These are phyloP conservation scores for Tipula confusa DNA, from an alignment of 2,888 invertebrate species.

Conservation along the genomic window DNA sequence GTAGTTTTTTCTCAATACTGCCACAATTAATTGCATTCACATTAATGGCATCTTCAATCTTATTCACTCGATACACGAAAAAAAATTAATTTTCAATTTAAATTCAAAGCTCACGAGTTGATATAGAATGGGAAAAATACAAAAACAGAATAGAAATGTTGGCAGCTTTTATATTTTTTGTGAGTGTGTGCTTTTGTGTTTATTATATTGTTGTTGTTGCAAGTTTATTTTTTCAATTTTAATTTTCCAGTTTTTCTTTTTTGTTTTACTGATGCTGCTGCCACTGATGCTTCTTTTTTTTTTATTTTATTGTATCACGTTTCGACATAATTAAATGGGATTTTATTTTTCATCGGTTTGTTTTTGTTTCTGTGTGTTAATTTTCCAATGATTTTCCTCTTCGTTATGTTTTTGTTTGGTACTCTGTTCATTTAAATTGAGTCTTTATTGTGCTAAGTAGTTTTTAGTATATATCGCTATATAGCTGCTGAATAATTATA, in stretches of 20 bases:
- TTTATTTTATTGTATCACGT: conserved; percentile 15
- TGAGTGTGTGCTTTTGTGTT: neutral
- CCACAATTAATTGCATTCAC: no score
- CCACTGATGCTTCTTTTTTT: no score
- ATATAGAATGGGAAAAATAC: neutral
- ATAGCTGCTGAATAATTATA: neutral
- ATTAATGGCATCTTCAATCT: no score
- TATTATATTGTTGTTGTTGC: neutral
- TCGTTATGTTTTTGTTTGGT: neutral
- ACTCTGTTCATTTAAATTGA: neutral
- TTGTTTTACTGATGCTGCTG: neutral
- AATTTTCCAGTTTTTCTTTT: neutral
- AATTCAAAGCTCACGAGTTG: neutral
- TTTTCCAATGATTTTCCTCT: neutral
- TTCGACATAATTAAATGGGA: conserved; percentile 12
- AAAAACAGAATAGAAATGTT: neutral
- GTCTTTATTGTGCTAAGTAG: neutral
- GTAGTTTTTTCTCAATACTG: no score
- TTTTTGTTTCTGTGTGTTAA: conserved; percentile 12
- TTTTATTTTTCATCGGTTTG: conserved; percentile 20
- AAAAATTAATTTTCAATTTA: conserved; percentile 4
- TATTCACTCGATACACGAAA: no score
- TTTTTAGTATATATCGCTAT: neutral
- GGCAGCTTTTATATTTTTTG: neutral
- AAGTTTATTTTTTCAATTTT: conserved; percentile 12